A percentile compares a stretch with the other conserved stretches of the same genome.
Conservation (phyloP, 2,113 vertebrate genomes). For the Corythaeola cristata region DNA sequence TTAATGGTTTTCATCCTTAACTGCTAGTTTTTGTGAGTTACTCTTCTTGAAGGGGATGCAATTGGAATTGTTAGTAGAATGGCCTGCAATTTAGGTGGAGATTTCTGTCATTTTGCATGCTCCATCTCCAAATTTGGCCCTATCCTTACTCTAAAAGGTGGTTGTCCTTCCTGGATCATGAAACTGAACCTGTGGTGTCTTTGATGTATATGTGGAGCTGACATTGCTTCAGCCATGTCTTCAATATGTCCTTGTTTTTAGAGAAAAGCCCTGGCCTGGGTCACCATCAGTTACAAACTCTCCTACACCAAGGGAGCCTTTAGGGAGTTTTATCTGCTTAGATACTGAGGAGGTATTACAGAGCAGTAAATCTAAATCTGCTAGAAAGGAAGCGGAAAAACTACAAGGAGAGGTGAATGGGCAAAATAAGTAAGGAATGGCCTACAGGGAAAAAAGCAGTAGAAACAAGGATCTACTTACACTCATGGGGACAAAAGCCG, state of each 20-base stretch:
- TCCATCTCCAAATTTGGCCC: background rate
- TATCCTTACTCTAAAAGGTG: background rate
- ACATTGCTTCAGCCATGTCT: background rate
- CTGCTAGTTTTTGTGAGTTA: background rate
- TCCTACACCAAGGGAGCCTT: background rate
- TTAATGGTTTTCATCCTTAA: background rate
- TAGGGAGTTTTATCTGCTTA: background rate
- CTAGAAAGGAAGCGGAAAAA: background rate
- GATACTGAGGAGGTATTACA: background rate
- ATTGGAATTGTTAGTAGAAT: background rate
- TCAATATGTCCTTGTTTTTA: background rate
- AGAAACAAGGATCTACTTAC: constrained; percentile 76
- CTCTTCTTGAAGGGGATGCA: background rate
- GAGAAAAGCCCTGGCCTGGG: background rate
- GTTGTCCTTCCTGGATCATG: background rate
- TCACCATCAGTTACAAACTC: background rate
- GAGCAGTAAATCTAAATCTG: background rate
- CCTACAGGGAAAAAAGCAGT: background rate
- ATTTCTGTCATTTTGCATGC: background rate
- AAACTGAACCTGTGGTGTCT: background rate
- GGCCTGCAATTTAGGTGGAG: background rate
- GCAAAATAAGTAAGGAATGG: background rate
- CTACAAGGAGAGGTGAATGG: background rate
- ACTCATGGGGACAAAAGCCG: constrained; percentile 96
- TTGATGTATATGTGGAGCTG: background rate